A percentile compares a stretch with the other conserved stretches of the same genome.
Conservation (phyloP, 1,140 invertebrate genomes). For the Drosophila nigromelanica region DNA sequence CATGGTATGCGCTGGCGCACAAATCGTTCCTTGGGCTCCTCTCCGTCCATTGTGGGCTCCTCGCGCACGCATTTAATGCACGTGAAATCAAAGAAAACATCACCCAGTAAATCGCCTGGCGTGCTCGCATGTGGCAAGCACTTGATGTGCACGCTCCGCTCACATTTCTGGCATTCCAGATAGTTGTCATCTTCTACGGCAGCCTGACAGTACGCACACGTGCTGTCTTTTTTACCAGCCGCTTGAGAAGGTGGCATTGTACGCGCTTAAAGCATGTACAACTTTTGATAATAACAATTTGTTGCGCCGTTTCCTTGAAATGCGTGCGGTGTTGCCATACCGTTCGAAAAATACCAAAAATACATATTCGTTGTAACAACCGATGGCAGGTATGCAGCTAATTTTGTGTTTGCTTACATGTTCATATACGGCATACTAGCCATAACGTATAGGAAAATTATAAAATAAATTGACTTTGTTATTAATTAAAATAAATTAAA, state of each 20-base stretch:
- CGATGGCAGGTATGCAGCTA: background rate
- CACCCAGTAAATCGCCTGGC: conserved; percentile 88
- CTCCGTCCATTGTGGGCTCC: conserved; percentile 16
- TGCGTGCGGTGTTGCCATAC: conserved; percentile 8
- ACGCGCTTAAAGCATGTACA: conserved; percentile 24
- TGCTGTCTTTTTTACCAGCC: background rate
- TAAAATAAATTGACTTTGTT: no score
- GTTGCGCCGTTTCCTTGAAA: conserved; percentile 1
- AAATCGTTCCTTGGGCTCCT: conserved; percentile 44
- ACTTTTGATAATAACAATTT: conserved; percentile 24
- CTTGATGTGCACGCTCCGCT: conserved; percentile 86
- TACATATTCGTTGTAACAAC: background rate
- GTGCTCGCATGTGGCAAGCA: conserved; percentile 87
- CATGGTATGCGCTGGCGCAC: conserved; percentile 82
- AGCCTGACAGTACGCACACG: conserved; percentile 49
- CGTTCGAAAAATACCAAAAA: conserved; percentile 23
- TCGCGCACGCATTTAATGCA: conserved; percentile 86
- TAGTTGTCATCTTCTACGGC: conserved; percentile 67
- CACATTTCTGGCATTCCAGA: conserved; percentile 85
- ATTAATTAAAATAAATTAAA: no score
- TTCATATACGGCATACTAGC: background rate
- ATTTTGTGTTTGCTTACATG: background rate
- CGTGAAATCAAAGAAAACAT: conserved; percentile 90
- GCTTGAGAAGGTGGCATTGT: conserved; percentile 19
- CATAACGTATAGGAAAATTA: no score